Percentiles rank a stretch among this genome's conserved stretches.
phyloP scores from a whole-genome alignment of 2,113 vertebrate genomes.

The Todiramphus chloris region DNA sequence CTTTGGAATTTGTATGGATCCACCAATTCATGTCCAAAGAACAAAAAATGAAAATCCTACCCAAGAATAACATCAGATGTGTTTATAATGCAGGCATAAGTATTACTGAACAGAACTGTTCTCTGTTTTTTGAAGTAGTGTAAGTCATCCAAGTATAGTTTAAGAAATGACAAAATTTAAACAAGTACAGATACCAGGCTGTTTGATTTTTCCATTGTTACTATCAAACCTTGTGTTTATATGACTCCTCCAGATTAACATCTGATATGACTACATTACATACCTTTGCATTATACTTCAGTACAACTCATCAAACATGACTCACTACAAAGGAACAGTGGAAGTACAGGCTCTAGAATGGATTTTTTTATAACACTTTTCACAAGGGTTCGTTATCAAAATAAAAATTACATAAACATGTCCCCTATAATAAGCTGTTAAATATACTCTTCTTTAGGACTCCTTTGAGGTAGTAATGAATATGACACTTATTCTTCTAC shows the following conservation, averaged over 20 bases:
- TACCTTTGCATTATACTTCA: not conserved
- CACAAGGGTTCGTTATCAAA: not conserved
- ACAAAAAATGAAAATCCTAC: not conserved
- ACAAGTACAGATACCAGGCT: not conserved
- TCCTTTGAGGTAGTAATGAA: not conserved
- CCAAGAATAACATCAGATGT: not conserved
- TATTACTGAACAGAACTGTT: not conserved
- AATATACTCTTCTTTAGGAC: not conserved
- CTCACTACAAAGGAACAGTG: not conserved
- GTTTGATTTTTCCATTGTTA: not conserved
- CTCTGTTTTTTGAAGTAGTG: not conserved
- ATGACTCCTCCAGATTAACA: not conserved
- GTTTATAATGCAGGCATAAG: not conserved
- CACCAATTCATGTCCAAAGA: not conserved
- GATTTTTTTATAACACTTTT: not conserved
- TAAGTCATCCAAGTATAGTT: not conserved
- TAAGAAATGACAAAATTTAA: not conserved
- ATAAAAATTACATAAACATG: not conserved
- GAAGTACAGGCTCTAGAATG: not conserved
- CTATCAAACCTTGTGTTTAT: not conserved
- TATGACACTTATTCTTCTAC: not conserved
- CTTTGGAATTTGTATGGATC: not conserved
- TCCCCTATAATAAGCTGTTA: not conserved
- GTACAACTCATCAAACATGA: not conserved
- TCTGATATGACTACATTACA: not conserved